Percentiles rank a stretch among this genome's conserved stretches.
phyloP scores from a whole-genome alignment of 2,797 vertebrate species.

The Spheniscus humboldti region DNA sequence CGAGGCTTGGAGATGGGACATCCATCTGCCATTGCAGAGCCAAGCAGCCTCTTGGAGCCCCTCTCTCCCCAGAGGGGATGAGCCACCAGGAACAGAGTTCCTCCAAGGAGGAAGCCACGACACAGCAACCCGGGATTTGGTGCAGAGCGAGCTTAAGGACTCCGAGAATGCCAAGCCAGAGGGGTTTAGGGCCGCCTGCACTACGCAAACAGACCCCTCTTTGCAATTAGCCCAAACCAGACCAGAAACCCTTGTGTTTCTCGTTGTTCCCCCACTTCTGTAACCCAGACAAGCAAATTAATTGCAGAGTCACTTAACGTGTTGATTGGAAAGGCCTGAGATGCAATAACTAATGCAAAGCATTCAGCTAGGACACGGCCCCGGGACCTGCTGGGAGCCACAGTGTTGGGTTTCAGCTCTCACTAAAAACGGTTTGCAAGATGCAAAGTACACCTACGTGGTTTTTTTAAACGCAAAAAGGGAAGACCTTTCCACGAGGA shows the following conservation, averaged over 20 bases:
- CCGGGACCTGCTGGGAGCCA: not conserved
- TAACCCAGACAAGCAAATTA: not conserved
- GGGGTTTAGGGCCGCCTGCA: not conserved
- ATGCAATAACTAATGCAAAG: not conserved
- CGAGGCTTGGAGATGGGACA: not conserved
- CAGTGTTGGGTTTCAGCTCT: not conserved
- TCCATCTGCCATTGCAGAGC: not conserved
- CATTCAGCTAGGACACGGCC: not conserved
- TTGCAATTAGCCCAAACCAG: not conserved
- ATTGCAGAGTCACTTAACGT: not conserved
- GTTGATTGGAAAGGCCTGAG: not conserved
- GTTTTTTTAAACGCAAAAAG: not conserved
- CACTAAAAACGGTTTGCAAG: fast-evolving
- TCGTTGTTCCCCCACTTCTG: not conserved
- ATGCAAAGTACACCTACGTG: fast-evolving
- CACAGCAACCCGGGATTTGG: fast-evolving
- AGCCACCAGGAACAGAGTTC: not conserved
- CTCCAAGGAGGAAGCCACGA: fast-evolving
- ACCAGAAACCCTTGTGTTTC: not conserved
- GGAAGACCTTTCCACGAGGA: not conserved
- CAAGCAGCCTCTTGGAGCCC: not conserved
- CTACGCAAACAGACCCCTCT: fast-evolving
- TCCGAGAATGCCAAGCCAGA: fast-evolving
- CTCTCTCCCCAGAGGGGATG: not conserved
- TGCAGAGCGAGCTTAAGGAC: not conserved